phyloP scores from a whole-genome alignment of 2,113 vertebrate species.

The Pachypanchax playfairii region DNA sequence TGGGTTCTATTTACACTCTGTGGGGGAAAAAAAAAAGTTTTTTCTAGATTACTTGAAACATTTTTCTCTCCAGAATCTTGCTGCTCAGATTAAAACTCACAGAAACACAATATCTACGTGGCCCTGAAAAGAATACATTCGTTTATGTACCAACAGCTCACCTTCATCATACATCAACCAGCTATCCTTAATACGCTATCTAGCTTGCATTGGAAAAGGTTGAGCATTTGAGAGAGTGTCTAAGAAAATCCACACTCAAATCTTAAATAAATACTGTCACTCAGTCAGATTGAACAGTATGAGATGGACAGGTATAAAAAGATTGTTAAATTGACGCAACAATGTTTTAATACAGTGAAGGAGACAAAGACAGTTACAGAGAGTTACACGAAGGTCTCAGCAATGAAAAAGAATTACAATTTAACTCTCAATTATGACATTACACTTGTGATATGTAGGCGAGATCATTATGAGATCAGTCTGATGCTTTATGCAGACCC shows the following conservation, averaged over 20 bases:
- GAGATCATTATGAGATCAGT: conserved; percentile 73
- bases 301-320: conserved; percentile 78
- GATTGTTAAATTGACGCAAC: conserved; percentile 69
- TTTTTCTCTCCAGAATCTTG: conserved; percentile 23
- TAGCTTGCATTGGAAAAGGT: conserved; percentile 53
- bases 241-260: conserved; percentile 31
- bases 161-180: conserved; percentile 57
- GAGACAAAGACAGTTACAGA: conserved; percentile 77
- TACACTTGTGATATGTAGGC: conserved; percentile 73
- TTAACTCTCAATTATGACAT: conserved; percentile 70
- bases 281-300: conserved; percentile 54
- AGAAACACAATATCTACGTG: conserved; percentile 58
- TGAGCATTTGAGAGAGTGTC: conserved; percentile 42
- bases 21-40: conserved; percentile 31
- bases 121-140: conserved; percentile 76
- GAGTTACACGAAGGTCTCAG: conserved; percentile 70
- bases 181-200: conserved; percentile 45
- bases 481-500: conserved; percentile 75
- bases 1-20: conserved; percentile 74
- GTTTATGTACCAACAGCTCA: conserved; percentile 65
- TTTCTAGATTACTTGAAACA: conserved; percentile 14
- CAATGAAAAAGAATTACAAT: conserved; percentile 70
- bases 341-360: conserved; percentile 79
- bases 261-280: conserved; percentile 70
- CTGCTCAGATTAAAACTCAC: conserved; percentile 46